phyloP scores from a whole-genome alignment of 2,888 invertebrate species.

The Tanypteryx hageni region DNA sequence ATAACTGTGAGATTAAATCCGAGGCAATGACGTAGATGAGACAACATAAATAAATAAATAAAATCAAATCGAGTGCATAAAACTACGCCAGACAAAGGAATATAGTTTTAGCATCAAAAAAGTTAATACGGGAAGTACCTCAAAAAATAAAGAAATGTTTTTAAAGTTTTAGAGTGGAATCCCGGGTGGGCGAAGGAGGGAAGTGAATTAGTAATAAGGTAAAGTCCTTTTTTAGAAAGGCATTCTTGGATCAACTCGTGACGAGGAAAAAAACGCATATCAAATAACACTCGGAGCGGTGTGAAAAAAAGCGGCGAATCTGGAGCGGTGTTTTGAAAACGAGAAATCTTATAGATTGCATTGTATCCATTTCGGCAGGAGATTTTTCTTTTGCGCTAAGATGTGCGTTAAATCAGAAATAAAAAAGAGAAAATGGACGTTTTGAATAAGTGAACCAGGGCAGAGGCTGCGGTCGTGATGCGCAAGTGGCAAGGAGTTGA shows the following conservation, averaged over 20 bases:
- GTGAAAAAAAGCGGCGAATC: background rate
- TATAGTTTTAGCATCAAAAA: no score
- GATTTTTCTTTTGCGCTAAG: background rate
- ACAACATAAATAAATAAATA: no score
- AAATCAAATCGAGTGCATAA: no score
- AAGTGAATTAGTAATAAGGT: background rate
- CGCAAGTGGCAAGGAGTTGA: background rate
- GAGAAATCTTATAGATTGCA: background rate
- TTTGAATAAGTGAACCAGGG: constrained; percentile 51
- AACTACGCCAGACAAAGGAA: no score
- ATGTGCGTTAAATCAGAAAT: constrained; percentile 8
- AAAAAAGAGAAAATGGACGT: constrained; percentile 45
- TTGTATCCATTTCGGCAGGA: background rate
- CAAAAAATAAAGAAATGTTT: no score
- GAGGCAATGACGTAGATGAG: no score
- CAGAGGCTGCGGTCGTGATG: constrained; percentile 11
- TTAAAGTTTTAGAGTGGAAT: no score
- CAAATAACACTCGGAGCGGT: background rate
- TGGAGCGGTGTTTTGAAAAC: background rate
- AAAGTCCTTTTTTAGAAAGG: background rate
- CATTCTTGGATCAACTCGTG: background rate
- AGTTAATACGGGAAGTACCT: no score
- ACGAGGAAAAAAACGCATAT: background rate
- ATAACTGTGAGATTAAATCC: no score
- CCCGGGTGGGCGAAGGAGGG: background rate